Percentiles rank a stretch among this genome's conserved stretches.
Conservation (phyloP, 2,797 vertebrate genomes). For the Propithecus deckenii region DNA sequence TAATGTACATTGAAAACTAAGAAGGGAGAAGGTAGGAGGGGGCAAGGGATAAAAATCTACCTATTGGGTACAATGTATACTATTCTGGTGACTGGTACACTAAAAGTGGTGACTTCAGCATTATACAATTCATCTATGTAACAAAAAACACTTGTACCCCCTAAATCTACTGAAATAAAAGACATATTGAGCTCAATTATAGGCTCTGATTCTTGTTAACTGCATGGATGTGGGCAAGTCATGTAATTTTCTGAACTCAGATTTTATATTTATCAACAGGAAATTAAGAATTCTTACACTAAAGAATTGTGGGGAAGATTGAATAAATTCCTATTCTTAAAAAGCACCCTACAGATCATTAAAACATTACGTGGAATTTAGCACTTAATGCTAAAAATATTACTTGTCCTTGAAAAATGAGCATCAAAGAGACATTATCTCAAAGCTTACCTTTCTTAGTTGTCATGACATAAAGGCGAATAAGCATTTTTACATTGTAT, state of each 20-base stretch:
- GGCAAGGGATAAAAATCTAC: not conserved
- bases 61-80: not conserved
- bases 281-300: not conserved
- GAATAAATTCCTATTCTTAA: not conserved
- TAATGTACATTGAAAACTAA: not conserved
- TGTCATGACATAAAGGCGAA: too few species aligned
- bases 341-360: not conserved
- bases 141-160: not conserved
- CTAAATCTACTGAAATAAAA: not conserved
- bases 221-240: not conserved
- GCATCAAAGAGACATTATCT: too few species aligned
- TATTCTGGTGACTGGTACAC: not conserved
- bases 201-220: not conserved
- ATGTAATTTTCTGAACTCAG: not conserved
- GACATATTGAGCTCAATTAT: not conserved
- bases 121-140: not conserved
- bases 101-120: not conserved
- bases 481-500: too few species aligned
- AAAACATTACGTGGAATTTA: not conserved
- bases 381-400: not conserved
- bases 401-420: not conserved
- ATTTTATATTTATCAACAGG: not conserved
- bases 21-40: not conserved
- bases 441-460: too few species aligned
- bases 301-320: not conserved